Evolutionary conservation across 1,140 invertebrate genomes (phyloP).

Genomic region (Drosophila paulistorum): DNA sequence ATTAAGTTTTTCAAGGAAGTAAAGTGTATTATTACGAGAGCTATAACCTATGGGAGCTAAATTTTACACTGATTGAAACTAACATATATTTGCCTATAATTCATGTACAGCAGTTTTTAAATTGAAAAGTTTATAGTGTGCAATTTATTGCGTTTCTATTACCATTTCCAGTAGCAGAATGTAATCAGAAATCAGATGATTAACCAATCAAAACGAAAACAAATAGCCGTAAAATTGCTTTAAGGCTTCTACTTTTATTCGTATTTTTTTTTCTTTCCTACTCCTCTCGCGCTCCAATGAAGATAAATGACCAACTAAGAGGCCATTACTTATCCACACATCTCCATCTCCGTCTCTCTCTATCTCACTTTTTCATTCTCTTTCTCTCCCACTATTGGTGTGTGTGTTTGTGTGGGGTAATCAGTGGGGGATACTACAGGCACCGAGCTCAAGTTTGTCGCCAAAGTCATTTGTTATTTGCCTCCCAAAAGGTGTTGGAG

Average conservation of each 20-base stretch:
- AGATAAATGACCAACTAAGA: conserved; percentile 79
- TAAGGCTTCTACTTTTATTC: conserved; percentile 31
- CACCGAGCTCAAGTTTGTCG: conserved; percentile 60
- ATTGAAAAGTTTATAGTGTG: not conserved
- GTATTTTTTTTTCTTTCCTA: not conserved
- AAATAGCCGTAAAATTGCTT: conserved; percentile 43
- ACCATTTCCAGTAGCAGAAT: not conserved
- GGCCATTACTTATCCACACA: conserved; percentile 80
- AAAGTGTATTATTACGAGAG: no score
- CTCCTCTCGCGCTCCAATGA: conserved; percentile 63
- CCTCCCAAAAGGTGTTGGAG: conserved; percentile 55
- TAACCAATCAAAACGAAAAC: conserved; percentile 59
- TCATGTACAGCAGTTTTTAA: not conserved
- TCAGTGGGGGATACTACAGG: conserved; percentile 15
- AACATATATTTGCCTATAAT: not conserved
- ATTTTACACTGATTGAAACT: no score
- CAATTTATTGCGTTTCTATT: conserved; percentile 3
- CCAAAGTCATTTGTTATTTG: conserved; percentile 69
- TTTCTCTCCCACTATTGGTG: conserved; percentile 26
- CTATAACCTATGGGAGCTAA: no score
- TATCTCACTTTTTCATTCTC: conserved; percentile 2
- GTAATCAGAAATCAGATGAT: conserved; percentile 35
- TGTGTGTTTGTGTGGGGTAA: conserved; percentile 31
- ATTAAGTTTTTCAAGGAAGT: no score
- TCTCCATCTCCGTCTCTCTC: conserved; percentile 37